Conservation (phyloP, 2,888 invertebrate species). For the Lottia gigantea region DNA sequence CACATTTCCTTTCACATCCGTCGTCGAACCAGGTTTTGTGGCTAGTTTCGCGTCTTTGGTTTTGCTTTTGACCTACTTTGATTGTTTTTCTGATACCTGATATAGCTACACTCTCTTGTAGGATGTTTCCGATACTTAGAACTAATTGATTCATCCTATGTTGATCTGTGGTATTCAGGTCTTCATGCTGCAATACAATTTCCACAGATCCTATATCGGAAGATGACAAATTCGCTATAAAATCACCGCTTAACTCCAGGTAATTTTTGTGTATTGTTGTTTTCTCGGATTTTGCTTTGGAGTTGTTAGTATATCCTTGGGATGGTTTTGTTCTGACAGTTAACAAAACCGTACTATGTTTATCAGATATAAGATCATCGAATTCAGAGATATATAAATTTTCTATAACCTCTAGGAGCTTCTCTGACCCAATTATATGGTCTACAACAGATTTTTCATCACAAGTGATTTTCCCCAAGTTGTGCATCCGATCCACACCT, state of each 20-base stretch:
- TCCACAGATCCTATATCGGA: background rate
- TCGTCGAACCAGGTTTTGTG: background rate
- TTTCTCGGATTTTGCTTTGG: background rate
- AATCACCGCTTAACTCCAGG: background rate
- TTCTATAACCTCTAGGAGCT: background rate
- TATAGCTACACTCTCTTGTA: background rate
- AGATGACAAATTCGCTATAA: background rate
- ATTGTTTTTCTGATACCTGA: background rate
- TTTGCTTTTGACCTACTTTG: background rate
- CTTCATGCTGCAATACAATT: background rate
- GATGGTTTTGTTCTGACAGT: background rate
- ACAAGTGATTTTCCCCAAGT: background rate
- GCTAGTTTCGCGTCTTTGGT: background rate
- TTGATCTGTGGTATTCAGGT: background rate
- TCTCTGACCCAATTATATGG: background rate
- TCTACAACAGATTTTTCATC: background rate
- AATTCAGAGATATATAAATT: background rate
- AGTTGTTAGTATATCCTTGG: background rate
- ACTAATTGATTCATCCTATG: background rate
- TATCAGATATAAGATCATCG: constrained; percentile 1
- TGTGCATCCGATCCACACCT: background rate
- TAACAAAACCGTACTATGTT: background rate
- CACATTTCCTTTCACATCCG: background rate
- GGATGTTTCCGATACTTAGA: background rate
- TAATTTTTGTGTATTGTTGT: background rate